Base-by-base conservation (phyloP, 2,113 vertebrate species). In the Ctenomys sociabilis region DNA sequence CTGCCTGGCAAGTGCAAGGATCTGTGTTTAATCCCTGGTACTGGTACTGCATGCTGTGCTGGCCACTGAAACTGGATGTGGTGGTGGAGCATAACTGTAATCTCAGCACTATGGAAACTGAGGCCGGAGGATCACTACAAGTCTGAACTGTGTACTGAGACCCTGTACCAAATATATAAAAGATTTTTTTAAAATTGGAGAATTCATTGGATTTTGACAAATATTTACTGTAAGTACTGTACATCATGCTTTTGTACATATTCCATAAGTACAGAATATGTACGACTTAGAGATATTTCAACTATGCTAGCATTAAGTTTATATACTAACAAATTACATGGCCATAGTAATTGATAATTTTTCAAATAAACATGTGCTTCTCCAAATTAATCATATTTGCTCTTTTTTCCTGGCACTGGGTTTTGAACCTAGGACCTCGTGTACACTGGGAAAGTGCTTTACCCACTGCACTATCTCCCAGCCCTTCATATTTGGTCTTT, bases 241-340 rank as follows among this genome's bases (percentile, higher is more conserved):
- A 88, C 80, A 54, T 91, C 16, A 35, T 84, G 88, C 83, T 91
- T 7, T 81, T 11, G 88, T 83, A 64, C 19, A 26, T 73, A 57
- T 63, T 7, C 19, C 9, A 52, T 61, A 59, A 30, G 13, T 32
- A 52, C 40, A 52, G 40, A 32, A 68, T 75, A 75, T 87, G 88
- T n/a, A n/a, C n/a, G 88, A 75, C 40, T 85, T 37, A 86, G 57
- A 87, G 81, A 16, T 91, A 70, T 87, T 97, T 90, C 5, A 95
- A 14, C 35, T 92, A 68, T 68, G 1, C 21, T 72, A 4, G 5
- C 78, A 32, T 95, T 85, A 43, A 82, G 35, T n/a, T 77, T 92
- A 57, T 81, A 26, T 88, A 81, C 32, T 92, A 10, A 88, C 45
- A 77, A 45, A 45, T 77, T 30, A 49, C 14, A 78, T 82, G 24